phyloP scores from a whole-genome alignment of 2,797 vertebrate species.

The Argya squamiceps region DNA sequence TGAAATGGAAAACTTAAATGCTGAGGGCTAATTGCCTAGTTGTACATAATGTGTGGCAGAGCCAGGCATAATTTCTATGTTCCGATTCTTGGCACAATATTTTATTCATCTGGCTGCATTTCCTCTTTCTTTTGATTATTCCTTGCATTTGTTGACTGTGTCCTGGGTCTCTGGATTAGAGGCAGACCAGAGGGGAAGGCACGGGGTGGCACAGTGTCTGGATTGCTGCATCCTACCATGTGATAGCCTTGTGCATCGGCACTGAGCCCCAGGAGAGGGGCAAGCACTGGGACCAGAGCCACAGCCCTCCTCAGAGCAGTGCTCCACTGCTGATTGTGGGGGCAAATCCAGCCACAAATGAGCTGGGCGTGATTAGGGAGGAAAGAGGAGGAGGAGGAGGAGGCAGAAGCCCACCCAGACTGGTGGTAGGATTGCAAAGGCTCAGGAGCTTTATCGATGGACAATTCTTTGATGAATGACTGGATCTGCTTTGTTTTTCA shows the following conservation, averaged over 20 bases:
- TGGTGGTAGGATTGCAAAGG: background rate
- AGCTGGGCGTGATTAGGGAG: background rate
- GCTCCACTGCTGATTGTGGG: background rate
- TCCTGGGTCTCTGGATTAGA: background rate
- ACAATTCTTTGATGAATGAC: background rate
- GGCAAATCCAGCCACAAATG: fast-evolving
- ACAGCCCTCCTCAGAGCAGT: background rate
- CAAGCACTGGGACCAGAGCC: fast-evolving
- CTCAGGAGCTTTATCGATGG: background rate
- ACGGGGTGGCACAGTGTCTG: fast-evolving
- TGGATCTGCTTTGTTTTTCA: constrained; percentile 12
- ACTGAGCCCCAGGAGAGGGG: background rate
- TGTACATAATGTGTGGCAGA: background rate
- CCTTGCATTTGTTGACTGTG: background rate
- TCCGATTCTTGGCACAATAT: background rate
- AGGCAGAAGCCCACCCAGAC: background rate
- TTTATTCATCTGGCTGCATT: background rate
- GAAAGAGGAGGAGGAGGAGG: background rate
- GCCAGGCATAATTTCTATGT: background rate
- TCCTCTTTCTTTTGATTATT: background rate
- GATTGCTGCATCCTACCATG: fast-evolving
- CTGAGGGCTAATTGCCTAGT: background rate
- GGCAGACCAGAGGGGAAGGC: background rate
- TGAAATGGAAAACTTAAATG: background rate
- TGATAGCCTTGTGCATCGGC: fast-evolving